These are phyloP conservation scores for Synanthedon tipuliformis DNA, from an alignment of 2,888 invertebrate genomes.

Conservation along the genomic window DNA sequence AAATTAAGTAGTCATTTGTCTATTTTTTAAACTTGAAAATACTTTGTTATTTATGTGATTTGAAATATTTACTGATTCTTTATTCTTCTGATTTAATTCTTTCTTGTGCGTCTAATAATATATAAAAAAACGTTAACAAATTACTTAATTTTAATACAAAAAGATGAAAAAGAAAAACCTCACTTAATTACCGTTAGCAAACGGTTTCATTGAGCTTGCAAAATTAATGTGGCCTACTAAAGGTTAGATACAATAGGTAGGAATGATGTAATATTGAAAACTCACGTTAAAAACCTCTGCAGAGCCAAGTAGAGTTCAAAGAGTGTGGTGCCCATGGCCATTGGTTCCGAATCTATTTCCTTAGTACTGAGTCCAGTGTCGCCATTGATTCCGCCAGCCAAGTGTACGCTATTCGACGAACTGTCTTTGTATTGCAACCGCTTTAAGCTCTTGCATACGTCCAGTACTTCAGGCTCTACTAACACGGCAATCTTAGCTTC, in stretches of 20 bases:
- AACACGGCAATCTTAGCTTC: conserved; percentile 78
- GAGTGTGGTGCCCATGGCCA: conserved; percentile 86
- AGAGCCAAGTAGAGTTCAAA: conserved; percentile 93
- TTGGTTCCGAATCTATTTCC: conserved; percentile 70
- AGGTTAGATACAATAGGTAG: neutral
- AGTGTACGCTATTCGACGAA: conserved; percentile 42
- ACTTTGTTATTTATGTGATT: too few relatives aligned
- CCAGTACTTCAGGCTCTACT: conserved; percentile 77
- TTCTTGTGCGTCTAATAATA: too few relatives aligned
- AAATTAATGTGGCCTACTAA: too few relatives aligned
- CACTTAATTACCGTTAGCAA: too few relatives aligned
- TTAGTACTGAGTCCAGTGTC: conserved; percentile 57
- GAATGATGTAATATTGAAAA: conserved; percentile 10
- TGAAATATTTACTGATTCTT: too few relatives aligned
- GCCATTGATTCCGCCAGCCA: conserved; percentile 67
- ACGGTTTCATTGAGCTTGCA: too few relatives aligned
- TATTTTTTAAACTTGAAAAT: too few relatives aligned
- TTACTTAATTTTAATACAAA: too few relatives aligned
- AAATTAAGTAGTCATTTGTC: too few relatives aligned
- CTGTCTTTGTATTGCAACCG: conserved; percentile 67
- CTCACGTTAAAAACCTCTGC: conserved; percentile 85
- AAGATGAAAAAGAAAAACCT: too few relatives aligned
- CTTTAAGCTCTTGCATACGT: conserved; percentile 81
- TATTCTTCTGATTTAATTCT: too few relatives aligned
- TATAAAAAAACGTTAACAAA: too few relatives aligned